A percentile compares a stretch with the other conserved stretches of the same genome.
These are phyloP conservation scores for Nannoperca obscura DNA, from an alignment of 2,797 vertebrate species.

Conservation along the genomic window DNA sequence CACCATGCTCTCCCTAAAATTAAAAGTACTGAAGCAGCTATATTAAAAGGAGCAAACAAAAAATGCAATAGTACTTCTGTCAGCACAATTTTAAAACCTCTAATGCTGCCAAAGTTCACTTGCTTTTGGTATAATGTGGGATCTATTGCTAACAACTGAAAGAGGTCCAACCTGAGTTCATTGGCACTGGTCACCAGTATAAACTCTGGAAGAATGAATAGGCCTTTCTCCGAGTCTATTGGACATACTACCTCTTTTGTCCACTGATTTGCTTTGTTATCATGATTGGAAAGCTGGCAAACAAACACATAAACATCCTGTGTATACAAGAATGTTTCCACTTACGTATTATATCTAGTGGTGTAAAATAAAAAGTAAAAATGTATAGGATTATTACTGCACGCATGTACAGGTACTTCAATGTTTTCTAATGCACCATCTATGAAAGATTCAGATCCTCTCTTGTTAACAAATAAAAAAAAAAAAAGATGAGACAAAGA, in stretches of 20 bases:
- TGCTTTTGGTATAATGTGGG: slow-evolving; percentile 22
- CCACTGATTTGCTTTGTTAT: slow-evolving; percentile 64
- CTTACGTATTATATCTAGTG: background rate
- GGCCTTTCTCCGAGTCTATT: slow-evolving; percentile 56
- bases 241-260: slow-evolving; percentile 67
- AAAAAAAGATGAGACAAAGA: slow-evolving; percentile 54
- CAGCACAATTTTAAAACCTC: slow-evolving; percentile 29
- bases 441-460: slow-evolving; percentile 4
- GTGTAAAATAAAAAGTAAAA: background rate
- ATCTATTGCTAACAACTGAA: slow-evolving; percentile 37
- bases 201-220: slow-evolving; percentile 57
- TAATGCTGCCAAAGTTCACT: slow-evolving; percentile 6
- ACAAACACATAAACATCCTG: slow-evolving; percentile 32
- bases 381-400: background rate
- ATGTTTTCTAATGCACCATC: background rate
- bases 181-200: slow-evolving; percentile 56
- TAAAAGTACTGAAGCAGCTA: slow-evolving; percentile 26
- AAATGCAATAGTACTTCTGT: slow-evolving; percentile 32
- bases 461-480: slow-evolving; percentile 39
- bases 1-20: slow-evolving; percentile 34
- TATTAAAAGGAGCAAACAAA: slow-evolving; percentile 22
- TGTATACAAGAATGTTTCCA: background rate
- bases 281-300: slow-evolving; percentile 51
- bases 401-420: background rate
- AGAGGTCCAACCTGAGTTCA: slow-evolving; percentile 48